A percentile compares a stretch with the other conserved stretches of the same genome.
Conservation (phyloP, 2,797 vertebrate genomes). For the Octomys mimax region DNA sequence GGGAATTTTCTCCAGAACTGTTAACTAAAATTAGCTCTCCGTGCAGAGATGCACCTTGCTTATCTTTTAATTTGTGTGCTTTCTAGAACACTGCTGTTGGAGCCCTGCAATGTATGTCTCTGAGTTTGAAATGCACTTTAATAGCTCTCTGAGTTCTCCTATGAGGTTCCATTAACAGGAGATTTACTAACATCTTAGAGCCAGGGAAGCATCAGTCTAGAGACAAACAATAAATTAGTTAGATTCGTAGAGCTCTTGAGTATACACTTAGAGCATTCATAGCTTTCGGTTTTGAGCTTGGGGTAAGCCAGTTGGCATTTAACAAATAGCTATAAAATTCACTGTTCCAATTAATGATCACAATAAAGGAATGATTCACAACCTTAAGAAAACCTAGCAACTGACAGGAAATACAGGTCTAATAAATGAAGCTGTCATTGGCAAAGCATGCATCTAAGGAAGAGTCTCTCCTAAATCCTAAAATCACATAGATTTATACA, state of each 20-base stretch:
- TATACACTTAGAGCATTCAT: not conserved
- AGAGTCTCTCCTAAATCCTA: not conserved
- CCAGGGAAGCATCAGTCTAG: not conserved
- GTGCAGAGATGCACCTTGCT: not conserved
- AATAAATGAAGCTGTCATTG: slow-evolving; percentile 23
- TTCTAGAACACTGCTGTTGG: not conserved
- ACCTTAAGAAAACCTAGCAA: slow-evolving; percentile 61
- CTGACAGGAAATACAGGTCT: slow-evolving; percentile 54
- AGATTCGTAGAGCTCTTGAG: not conserved
- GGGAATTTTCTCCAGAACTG: slow-evolving; percentile 7
- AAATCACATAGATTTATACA: slow-evolving; percentile 2
- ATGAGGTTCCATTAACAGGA: not conserved
- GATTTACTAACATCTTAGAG: slow-evolving; percentile 47
- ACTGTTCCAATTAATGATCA: slow-evolving; percentile 53
- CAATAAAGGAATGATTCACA: slow-evolving; percentile 51
- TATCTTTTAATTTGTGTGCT: not conserved
- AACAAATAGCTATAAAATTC: slow-evolving; percentile 39
- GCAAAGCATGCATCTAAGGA: not conserved
- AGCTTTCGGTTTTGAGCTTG: not conserved
- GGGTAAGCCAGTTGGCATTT: slow-evolving; percentile 55
- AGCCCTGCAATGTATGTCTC: not conserved
- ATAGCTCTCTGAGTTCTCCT: not conserved
- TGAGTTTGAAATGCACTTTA: not conserved
- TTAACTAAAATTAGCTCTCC: slow-evolving; percentile 13
- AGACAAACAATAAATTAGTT: slow-evolving; percentile 61